Percentiles rank a stretch among this genome's conserved stretches.
Conservation (phyloP, 2,888 invertebrate species). For the Callyntrura sp. region DNA sequence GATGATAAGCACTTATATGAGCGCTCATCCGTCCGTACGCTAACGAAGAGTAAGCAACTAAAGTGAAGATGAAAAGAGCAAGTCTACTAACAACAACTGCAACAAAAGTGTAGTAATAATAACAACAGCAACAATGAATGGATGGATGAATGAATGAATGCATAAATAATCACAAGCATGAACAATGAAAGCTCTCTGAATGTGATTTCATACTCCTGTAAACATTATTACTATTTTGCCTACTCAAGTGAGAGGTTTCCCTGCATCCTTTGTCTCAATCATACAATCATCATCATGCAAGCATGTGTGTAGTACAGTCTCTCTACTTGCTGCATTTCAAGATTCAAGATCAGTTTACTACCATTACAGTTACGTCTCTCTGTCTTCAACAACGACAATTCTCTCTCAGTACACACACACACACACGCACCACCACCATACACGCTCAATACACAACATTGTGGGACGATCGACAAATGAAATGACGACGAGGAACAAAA, state of each 20-base stretch:
- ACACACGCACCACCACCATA: neutral
- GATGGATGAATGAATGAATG: slow-evolving; percentile 16
- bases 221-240: slow-evolving; percentile 6
- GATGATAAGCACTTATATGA: slow-evolving; percentile 42
- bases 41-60: slow-evolving; percentile 17
- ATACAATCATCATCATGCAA: no score
- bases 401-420: neutral
- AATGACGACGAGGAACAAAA: neutral
- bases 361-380: slow-evolving; percentile 50
- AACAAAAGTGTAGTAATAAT: slow-evolving; percentile 2
- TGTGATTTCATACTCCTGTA: slow-evolving; percentile 36
- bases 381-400: neutral
- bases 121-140: slow-evolving; percentile 39
- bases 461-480: slow-evolving; percentile 46
- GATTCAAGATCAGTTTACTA: slow-evolving; percentile 61
- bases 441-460: slow-evolving; percentile 3
- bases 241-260: slow-evolving; percentile 33
- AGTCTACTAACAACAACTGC: neutral
- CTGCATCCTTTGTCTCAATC: neutral
- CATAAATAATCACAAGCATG: slow-evolving; percentile 24
- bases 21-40: slow-evolving; percentile 38
- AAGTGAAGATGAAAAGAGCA: slow-evolving; percentile 46
- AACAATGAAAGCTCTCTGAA: slow-evolving; percentile 45
- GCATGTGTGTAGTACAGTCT: no score
- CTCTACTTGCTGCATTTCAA: slow-evolving; percentile 17